Base-by-base conservation (phyloP, 2,888 invertebrate genomes). In the Leptopilina drosophilae region DNA sequence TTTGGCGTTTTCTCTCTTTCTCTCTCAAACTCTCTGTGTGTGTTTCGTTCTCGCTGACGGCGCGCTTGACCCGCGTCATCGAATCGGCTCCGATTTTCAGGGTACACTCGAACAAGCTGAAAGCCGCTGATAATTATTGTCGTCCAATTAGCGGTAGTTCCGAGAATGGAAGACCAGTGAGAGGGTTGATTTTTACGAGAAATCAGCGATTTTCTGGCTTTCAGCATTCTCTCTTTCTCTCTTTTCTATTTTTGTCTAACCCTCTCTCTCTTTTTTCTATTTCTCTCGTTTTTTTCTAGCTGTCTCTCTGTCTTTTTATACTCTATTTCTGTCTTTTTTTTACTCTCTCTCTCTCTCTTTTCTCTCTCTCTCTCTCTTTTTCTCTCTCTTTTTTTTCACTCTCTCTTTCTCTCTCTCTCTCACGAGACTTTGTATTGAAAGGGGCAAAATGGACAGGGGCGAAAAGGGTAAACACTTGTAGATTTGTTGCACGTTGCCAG, bases 401-500 rank as follows among this genome's bases (percentile, higher is more conserved):
- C 49, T 75, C 64, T 75, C 42, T 42, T 8, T 42, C 5, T 3
- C 42, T 42, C 8, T 42, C 49, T 49, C 49, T 49, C 49, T 77
- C 59, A 64, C 42, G 66, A 69, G 77, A 78, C 81, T 82, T 82
- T 77, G 80, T 78, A 81, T 77, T 73, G 46, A 75, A 77, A 15
- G 20, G 20, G 79, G 2, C 12, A 53, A 20, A 33, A 46, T 67
- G 66, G 53, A 20, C 67, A 78, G 80, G 80, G 79, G 64, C 65
- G 80, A 56, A 81, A 85, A 84, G 87, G 85, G 87, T 88, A 90
- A 90, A 91, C 89, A 90, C 90, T 91, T 91, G 90, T 90, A 90
- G 90, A 91, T 91, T 91, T 91, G 88, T 89, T 84, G 88, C 91
- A 91, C 91, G 91, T 91, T 91, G 91, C 88, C 87, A 87, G 84